Evolutionary conservation across 2,888 invertebrate genomes (phyloP).

Genomic region (Parapristionchus giblindavisi): DNA sequence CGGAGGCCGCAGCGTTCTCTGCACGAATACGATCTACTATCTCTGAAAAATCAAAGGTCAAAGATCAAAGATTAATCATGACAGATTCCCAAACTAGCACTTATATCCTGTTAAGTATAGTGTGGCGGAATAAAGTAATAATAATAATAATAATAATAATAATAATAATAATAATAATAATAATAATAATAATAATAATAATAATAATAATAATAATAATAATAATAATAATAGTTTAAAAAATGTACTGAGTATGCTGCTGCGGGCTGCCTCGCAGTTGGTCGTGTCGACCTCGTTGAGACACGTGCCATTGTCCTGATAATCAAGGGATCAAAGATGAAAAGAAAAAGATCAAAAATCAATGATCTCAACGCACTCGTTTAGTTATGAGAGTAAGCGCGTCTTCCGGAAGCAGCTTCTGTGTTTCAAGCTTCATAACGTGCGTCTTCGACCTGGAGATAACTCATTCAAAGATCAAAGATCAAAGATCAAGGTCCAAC

Average conservation of each 20-base stretch:
- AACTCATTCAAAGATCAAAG: not conserved
- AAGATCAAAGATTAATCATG: too few species aligned
- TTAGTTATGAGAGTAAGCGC: slow-evolving; percentile 90
- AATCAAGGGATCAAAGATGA: slow-evolving; percentile 25
- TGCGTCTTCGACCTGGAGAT: slow-evolving; percentile 70
- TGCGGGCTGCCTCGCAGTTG: slow-evolving; percentile 88
- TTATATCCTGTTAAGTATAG: too few species aligned
- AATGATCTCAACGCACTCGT: slow-evolving; percentile 28
- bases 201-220: not conserved
- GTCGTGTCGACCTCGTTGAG: slow-evolving; percentile 94
- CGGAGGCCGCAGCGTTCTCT: slow-evolving; percentile 32
- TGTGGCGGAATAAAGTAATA: too few species aligned
- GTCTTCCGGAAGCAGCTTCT: slow-evolving; percentile 88
- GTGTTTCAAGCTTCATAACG: slow-evolving; percentile 74
- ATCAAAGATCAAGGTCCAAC: slow-evolving; percentile 70
- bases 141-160: not conserved
- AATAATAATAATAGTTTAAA: not conserved
- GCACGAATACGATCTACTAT: slow-evolving; percentile 47
- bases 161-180: not conserved
- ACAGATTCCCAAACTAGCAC: too few species aligned
- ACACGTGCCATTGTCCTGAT: slow-evolving; percentile 79
- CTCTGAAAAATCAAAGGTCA: slow-evolving; percentile 29
- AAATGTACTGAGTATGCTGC: slow-evolving; percentile 51
- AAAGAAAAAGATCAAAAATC: not conserved
- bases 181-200: not conserved